phyloP scores from a whole-genome alignment of 1,140 invertebrate genomes.

The Drosophila rufa region DNA sequence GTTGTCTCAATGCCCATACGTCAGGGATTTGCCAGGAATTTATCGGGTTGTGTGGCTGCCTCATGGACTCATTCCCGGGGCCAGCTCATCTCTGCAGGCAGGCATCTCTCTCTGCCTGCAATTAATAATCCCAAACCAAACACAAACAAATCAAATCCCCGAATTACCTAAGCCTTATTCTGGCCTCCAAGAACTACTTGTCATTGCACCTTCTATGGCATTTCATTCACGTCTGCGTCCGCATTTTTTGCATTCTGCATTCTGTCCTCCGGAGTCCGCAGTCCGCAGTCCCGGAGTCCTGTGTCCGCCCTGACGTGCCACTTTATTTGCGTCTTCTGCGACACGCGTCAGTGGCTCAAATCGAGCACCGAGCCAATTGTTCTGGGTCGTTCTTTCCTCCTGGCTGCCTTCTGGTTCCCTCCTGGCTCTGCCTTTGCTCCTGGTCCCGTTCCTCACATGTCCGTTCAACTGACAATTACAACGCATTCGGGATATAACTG shows the following conservation, averaged over 20 bases:
- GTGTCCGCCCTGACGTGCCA: slow-evolving; percentile 39
- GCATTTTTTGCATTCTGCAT: slow-evolving; percentile 17
- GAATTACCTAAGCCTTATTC: slow-evolving; percentile 3
- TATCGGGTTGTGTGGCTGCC: slow-evolving; percentile 11
- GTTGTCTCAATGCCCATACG: slow-evolving; percentile 27
- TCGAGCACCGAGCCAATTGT: slow-evolving; percentile 46
- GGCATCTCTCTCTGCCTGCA: slow-evolving; percentile 1
- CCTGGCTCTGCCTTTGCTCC: not conserved
- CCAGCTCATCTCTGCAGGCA: slow-evolving; percentile 7
- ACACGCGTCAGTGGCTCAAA: slow-evolving; percentile 70
- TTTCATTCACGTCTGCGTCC: slow-evolving; percentile 12
- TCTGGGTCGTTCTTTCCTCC: slow-evolving; percentile 1
- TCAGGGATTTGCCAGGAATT: slow-evolving; percentile 38
- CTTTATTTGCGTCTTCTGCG: slow-evolving; percentile 68
- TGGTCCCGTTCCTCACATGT: slow-evolving; percentile 43
- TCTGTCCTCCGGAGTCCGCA: not conserved
- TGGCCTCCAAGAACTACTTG: slow-evolving; percentile 15
- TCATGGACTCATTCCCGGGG: too few species aligned
- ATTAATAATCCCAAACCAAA: slow-evolving; percentile 32
- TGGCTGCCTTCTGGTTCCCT: not conserved
- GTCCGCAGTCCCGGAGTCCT: too few species aligned
- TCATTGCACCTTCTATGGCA: slow-evolving; percentile 26
- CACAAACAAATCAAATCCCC: slow-evolving; percentile 25
- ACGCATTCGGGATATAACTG: slow-evolving; percentile 46
- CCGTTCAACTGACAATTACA: slow-evolving; percentile 75